Conservation (phyloP, 1,140 invertebrate species). For the Galleria mellonella region DNA sequence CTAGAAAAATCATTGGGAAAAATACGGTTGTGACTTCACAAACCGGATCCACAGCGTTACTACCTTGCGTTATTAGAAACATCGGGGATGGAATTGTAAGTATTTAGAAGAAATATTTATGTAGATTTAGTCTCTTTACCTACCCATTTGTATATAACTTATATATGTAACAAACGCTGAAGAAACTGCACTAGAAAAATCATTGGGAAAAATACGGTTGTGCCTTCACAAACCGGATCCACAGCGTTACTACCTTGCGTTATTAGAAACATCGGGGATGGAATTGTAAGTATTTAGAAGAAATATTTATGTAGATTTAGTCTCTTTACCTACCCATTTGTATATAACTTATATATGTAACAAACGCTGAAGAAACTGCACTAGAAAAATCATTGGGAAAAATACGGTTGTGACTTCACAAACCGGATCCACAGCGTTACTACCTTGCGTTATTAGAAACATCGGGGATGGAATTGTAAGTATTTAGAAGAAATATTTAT, state of each 20-base stretch:
- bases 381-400: conserved; percentile 87
- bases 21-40: conserved; percentile 86
- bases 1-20: conserved; percentile 87
- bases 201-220: conserved; percentile 86
- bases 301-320: too few relatives aligned
- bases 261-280: conserved; percentile 88
- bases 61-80: conserved; percentile 88
- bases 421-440: conserved; percentile 85
- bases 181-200: conserved; percentile 84
- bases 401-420: conserved; percentile 86
- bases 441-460: conserved; percentile 88
- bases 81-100: conserved; percentile 91
- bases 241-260: conserved; percentile 87
- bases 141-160: too few relatives aligned
- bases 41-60: conserved; percentile 85
- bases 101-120: too few relatives aligned
- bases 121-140: too few relatives aligned
- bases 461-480: conserved; percentile 91
- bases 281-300: conserved; percentile 87
- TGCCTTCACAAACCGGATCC: conserved; percentile 87
- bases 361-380: conserved; percentile 77
- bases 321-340: too few relatives aligned
- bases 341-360: conserved; percentile 45
- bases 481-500: too few relatives aligned
- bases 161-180: conserved; percentile 42